Evolutionary conservation across 2,113 vertebrate species (phyloP).

Genomic region (Lasiurus cinereus): DNA sequence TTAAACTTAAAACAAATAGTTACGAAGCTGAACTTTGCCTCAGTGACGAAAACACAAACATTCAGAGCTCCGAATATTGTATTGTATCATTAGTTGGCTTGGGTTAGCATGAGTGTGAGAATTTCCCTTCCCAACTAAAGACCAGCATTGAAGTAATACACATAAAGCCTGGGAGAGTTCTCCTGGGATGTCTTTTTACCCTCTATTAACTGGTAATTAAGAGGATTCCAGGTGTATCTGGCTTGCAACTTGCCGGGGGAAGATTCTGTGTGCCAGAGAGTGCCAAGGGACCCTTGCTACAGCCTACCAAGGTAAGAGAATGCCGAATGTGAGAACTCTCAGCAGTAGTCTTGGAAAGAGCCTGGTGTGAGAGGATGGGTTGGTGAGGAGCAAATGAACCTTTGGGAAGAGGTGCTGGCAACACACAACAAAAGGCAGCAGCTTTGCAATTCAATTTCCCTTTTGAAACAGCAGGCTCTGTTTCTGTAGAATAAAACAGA

Average conservation of each 20-base stretch:
- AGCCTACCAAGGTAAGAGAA: constrained; percentile 5
- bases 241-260: background rate
- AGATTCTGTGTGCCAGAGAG: accelerated
- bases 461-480: constrained; percentile 43
- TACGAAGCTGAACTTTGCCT: constrained; percentile 70
- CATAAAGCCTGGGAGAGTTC: background rate
- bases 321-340: background rate
- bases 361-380: background rate
- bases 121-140: constrained; percentile 29
- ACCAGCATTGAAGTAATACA: background rate
- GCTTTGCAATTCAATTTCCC: background rate
- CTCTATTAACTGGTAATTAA: background rate
- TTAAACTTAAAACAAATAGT: constrained; percentile 77
- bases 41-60: constrained; percentile 12
- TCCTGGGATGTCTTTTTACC: background rate
- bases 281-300: background rate
- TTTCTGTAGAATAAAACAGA: background rate
- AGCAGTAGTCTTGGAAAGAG: background rate
- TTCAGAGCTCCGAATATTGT: background rate
- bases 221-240: constrained; percentile 1
- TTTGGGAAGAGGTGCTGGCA: background rate
- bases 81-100: constrained; percentile 32
- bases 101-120: background rate
- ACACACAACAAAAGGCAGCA: background rate
- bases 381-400: background rate